Percentiles rank a stretch among this genome's conserved stretches.
Conservation (phyloP, 2,888 invertebrate species). For the Embidobia sp. region DNA sequence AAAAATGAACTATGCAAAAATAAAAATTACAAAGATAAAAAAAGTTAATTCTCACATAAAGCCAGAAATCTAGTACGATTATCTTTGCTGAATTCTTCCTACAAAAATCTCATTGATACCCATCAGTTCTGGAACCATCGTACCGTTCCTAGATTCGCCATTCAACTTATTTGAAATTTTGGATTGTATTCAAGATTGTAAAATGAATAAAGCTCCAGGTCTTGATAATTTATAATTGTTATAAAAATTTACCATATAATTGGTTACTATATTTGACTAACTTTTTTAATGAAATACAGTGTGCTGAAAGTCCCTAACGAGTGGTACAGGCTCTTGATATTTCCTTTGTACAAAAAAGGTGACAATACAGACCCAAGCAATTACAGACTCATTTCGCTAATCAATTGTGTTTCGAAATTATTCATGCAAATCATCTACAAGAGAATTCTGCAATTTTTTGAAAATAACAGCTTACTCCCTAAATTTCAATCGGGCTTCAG, state of each 20-base stretch:
- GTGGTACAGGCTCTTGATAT: background rate
- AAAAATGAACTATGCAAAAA: no score
- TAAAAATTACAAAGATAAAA: no score
- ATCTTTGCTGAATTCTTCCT: no score
- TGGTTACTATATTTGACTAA: background rate
- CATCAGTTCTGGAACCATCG: no score
- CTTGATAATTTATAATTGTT: background rate
- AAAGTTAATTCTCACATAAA: no score
- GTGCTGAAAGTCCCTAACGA: background rate
- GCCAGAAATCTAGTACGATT: no score
- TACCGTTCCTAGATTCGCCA: no score
- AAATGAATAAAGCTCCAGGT: no score
- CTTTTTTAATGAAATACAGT: background rate
- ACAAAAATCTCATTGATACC: no score
- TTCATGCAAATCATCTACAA: constrained; percentile 5
- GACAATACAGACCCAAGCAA: background rate
- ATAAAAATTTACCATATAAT: background rate
- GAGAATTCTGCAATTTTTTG: background rate
- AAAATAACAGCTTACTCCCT: background rate
- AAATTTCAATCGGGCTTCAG: constrained; percentile 5
- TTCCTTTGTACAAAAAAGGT: constrained; percentile 8
- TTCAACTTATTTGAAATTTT: no score
- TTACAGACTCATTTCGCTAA: constrained; percentile 6
- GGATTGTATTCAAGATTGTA: no score
- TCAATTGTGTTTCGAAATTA: constrained; percentile 4